Evolutionary conservation across 2,113 vertebrate species (phyloP), one percentile per base, ranked within the genome.

Genomic region (Tetraodon nigroviridis): DNA sequence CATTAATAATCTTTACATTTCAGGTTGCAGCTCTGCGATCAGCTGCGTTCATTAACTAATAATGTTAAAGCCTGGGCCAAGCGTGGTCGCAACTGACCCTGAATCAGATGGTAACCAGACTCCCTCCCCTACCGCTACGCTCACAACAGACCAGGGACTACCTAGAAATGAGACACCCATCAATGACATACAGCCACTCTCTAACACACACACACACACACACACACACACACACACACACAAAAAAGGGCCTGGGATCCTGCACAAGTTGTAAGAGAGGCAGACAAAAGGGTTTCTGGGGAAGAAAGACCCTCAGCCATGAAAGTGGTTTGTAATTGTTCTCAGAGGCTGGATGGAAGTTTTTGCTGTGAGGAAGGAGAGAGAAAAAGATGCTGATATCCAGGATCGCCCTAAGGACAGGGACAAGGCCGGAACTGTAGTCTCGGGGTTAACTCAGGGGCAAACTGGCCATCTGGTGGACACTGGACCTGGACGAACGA

Each of bases 111-210:
- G 87, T 85, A 89, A 89, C 80, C 48, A 66, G 84, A 89, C 80
- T 61, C 54, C 71, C 61, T 24, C 46, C 65, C 56, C 60, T 55
- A 29, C 47, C 40, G 67, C 66, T 32, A 64, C 71, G 50, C 52
- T 58, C 67, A 70, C 63, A 80, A 69, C 55, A 67, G 51, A 60
- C 41, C 45, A 80, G 84, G 84, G 80, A 86, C 76, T 85, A 87
- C 82, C 83, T 78, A 45, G 54, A 51, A 88, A 90, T 48, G 13
- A 64, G 84, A 90, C 79, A 89, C 89, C 75, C n/a, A 62, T 55
- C 29, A 60, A 56, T 40, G 49, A 46, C 62, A 61, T 65, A 67
- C 54, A 58, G 47, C 50, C 44, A 27, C 51, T 32, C 51, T 37
- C 22, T 22, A 32, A 62, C 52, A 62, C 46, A 63, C 37, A 46